phyloP scores from a whole-genome alignment of 2,113 vertebrate species.

The Gymnogyps californianus region DNA sequence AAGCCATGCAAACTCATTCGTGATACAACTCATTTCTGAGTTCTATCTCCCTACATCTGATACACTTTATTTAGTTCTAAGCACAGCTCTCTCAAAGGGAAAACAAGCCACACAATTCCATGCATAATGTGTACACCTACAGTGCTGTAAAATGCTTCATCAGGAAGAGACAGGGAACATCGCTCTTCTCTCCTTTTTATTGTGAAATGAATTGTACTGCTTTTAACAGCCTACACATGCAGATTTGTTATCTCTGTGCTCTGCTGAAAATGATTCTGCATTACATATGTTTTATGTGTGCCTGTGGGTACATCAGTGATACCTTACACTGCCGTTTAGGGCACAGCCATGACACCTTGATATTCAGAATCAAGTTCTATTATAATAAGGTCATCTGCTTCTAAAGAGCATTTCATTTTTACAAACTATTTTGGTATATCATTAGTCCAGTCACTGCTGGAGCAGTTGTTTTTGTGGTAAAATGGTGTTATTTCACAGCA shows the following conservation, averaged over 20 bases:
- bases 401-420: neutral
- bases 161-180: neutral
- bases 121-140: neutral
- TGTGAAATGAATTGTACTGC: neutral
- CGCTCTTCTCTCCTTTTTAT: neutral
- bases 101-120: neutral
- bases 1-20: neutral
- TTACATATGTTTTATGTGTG: neutral
- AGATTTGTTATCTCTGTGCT: neutral
- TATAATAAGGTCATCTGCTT: neutral
- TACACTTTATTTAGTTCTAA: neutral
- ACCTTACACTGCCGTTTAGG: neutral
- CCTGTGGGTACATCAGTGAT: neutral
- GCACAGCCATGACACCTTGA: neutral
- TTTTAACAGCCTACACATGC: neutral
- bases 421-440: neutral
- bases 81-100: neutral
- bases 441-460: neutral
- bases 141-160: conserved; percentile 13
- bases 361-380: neutral
- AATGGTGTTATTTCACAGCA: neutral
- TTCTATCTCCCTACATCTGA: neutral
- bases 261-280: neutral
- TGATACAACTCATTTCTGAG: neutral
- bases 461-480: neutral